Conservation (phyloP, 2,797 vertebrate genomes). For the Pterois miles region DNA sequence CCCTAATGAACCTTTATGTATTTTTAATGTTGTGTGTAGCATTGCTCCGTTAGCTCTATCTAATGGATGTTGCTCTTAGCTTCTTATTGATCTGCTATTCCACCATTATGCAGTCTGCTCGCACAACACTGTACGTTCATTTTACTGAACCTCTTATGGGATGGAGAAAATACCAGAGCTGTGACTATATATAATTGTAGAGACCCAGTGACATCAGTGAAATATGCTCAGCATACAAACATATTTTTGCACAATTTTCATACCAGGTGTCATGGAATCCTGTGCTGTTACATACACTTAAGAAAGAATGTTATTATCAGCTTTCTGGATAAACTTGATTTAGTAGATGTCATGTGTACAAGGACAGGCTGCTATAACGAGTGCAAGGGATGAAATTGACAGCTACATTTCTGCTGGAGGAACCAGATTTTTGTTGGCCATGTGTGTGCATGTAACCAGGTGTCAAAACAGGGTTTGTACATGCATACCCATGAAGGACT, state of each 20-base stretch:
- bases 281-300: not conserved
- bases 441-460: not conserved
- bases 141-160: conserved; percentile 24
- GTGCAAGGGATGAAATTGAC: not conserved
- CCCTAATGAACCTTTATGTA: conserved; percentile 76
- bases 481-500: not conserved
- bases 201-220: not conserved
- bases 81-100: conserved; percentile 70
- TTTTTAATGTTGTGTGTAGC: conserved; percentile 74
- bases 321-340: conserved; percentile 14
- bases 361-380: not conserved
- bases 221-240: conserved; percentile 2
- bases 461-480: not conserved
- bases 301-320: not conserved
- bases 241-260: conserved; percentile 4
- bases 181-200: conserved; percentile 33
- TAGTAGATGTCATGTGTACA: not conserved
- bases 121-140: conserved; percentile 42
- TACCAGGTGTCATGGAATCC: conserved; percentile 1
- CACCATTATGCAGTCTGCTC: conserved; percentile 61
- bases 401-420: not conserved
- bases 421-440: not conserved
- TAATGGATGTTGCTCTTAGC: conserved; percentile 72
- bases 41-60: conserved; percentile 34
- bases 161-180: conserved; percentile 42